Percentiles rank a stretch among this genome's conserved stretches.
These are phyloP conservation scores for Drosophila subpulchrella DNA, from an alignment of 1,140 invertebrate species.

Conservation along the genomic window DNA sequence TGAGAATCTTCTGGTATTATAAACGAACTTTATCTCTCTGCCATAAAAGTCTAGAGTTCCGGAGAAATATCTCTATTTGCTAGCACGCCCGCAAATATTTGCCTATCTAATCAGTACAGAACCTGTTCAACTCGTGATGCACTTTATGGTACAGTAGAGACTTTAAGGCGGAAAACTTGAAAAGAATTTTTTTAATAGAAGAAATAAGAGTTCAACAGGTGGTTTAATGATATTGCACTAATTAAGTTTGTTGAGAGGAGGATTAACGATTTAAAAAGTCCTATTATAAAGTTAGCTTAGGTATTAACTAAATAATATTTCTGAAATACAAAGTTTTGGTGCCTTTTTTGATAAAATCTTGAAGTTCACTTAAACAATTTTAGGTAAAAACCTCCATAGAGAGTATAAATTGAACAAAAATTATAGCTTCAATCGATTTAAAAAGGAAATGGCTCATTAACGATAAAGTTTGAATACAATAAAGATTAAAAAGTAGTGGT, in stretches of 20 bases:
- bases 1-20: not conserved
- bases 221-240: too few relatives aligned
- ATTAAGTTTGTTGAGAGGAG: too few relatives aligned
- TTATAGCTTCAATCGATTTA: not conserved
- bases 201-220: not conserved
- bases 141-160: slow-evolving; percentile 22
- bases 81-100: slow-evolving; percentile 32
- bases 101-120: slow-evolving; percentile 34
- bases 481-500: slow-evolving; percentile 1
- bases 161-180: not conserved
- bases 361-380: too few relatives aligned
- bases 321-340: too few relatives aligned
- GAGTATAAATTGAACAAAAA: not conserved
- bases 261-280: too few relatives aligned
- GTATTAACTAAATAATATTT: too few relatives aligned
- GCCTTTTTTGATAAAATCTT: too few relatives aligned
- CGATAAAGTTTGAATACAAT: not conserved
- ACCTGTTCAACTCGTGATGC: slow-evolving; percentile 37
- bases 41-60: slow-evolving; percentile 15
- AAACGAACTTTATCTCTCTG: slow-evolving; percentile 9
- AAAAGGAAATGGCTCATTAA: slow-evolving; percentile 3
- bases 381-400: too few relatives aligned
- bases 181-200: not conserved
- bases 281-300: too few relatives aligned
- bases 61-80: slow-evolving; percentile 30